Base-by-base conservation (phyloP, 1,140 invertebrate species). In the Polyergus mexicanus region DNA sequence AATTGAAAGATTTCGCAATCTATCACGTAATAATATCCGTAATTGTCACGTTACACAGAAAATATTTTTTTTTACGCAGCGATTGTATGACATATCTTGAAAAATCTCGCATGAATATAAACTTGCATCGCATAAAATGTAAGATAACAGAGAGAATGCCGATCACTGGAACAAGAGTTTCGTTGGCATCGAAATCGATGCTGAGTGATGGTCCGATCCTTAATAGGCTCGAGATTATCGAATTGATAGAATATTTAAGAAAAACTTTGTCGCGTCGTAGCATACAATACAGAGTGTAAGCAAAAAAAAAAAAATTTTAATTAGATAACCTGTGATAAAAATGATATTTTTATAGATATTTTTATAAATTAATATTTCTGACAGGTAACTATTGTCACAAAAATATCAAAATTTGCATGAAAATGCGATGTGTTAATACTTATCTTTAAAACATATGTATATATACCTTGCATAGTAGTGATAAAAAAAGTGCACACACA, bases 171-270 rank as follows among this genome's bases (percentile, higher is more conserved):
- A 51, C 28, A 35, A 51, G 60, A 78, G 44, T 77, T 63, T 76
- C 25, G 19, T 44, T 38, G 13, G 41, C 4, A 63, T 44, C 56
- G 38, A 76, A 63, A 76, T 38, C 13, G 28, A 54, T n/a, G 35
- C 3, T 47, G 35, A 72, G 47, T 22, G 13, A 71, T 76, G 72
- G 38, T 32, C 41, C 62, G 72, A 85, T 81, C 56, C 35, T 62
- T 71, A 56, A 16, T 51, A 25, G 32, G 25, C 25, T 58, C 51
- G 69, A 87, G 63, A 38, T 87, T 72, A 22, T 32, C n/a, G 54
- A 84, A 84, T 60, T 25, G 35, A 62, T 75, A 13, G 38, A 51
- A 71, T 54, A 16, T 86, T 76, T 66, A 84, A 32, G 41, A 35
- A 74, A n/a, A 54, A 54, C 62, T 41, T 75, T 60, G 11, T 62